Evolutionary conservation across 2,113 vertebrate species (phyloP).

Genomic region (Myiagra hebetior): DNA sequence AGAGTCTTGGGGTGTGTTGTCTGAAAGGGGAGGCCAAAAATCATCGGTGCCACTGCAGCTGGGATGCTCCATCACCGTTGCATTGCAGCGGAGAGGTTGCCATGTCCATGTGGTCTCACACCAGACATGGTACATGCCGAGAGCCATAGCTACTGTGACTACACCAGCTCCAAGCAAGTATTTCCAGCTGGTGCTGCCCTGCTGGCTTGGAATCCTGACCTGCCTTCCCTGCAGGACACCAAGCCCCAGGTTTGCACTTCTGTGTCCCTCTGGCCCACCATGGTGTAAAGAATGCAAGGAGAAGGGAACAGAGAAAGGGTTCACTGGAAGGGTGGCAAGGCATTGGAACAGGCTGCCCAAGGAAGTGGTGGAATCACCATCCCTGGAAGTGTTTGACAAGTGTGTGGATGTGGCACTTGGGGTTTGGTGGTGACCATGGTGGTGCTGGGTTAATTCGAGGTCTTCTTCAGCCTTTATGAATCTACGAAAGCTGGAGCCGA

Average conservation of each 20-base stretch:
- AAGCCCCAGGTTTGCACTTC: neutral
- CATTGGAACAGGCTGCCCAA: neutral
- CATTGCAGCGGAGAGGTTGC: fast-evolving
- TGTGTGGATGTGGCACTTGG: neutral
- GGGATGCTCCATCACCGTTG: fast-evolving
- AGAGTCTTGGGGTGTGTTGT: neutral
- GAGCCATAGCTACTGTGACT: fast-evolving
- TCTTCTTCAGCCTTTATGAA: neutral
- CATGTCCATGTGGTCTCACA: fast-evolving
- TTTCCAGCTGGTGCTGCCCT: neutral
- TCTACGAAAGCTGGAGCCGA: neutral
- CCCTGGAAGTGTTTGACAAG: neutral
- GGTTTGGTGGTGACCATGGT: neutral
- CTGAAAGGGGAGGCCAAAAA: neutral
- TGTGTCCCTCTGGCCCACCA: fast-evolving
- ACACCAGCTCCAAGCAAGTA: neutral
- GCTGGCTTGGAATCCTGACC: neutral
- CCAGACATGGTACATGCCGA: fast-evolving
- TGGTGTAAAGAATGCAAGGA: fast-evolving
- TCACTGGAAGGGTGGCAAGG: neutral
- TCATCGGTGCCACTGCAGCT: neutral
- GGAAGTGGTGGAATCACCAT: neutral
- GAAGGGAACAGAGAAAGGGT: neutral
- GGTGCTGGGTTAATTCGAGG: neutral
- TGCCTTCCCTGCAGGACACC: fast-evolving